Evolutionary conservation across 2,113 vertebrate genomes (phyloP), one percentile per base, ranked within the genome.

Genomic region (Onychostruthus taczanowskii): DNA sequence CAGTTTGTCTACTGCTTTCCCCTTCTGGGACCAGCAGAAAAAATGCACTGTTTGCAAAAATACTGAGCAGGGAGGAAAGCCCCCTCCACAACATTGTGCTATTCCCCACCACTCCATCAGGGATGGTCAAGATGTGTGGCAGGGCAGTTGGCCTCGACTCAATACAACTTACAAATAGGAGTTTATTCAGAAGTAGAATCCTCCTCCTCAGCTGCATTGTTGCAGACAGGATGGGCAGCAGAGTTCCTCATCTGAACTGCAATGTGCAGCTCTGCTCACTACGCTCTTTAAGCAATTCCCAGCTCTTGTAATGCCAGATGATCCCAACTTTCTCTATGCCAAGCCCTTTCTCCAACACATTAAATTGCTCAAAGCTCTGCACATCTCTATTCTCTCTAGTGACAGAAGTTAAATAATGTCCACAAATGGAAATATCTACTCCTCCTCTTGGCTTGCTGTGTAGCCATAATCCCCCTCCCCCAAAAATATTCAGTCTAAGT

Each of bases 361-460:
- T 87, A 78, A 75, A 89, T 91, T 93, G 73, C 80, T 94, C 85
- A 93, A 62, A 59, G 41, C 61, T 81, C 76, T 68, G 83, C 39
- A 89, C 79, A 89, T 95, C 90, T 94, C 90, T 90, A 14, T 75
- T 96, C 68, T 84, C 31, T 92, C 73, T 93, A 68, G 46, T 90
- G 92, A 96, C 92, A 93, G 76, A 79, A 68, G 77, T 68, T 92
- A 83, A 96, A 84, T 90, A 75, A 93, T 31, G 18, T 89, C 86
- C 68, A 53, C 90, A 84, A 81, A 84, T 90, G 90, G 90, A 96
- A 96, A 94, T 50, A 89, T 24, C 76, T 69, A 27, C 79, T 96
- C 58, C 84, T 93, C 46, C 49, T 90, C 88, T 87, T 96, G 95
- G 93, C 92, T 95, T 86, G 72, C 79, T 73, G 11, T 43, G 35